Conservation (phyloP, 2,113 vertebrate genomes). For the Ctenomys sociabilis region DNA sequence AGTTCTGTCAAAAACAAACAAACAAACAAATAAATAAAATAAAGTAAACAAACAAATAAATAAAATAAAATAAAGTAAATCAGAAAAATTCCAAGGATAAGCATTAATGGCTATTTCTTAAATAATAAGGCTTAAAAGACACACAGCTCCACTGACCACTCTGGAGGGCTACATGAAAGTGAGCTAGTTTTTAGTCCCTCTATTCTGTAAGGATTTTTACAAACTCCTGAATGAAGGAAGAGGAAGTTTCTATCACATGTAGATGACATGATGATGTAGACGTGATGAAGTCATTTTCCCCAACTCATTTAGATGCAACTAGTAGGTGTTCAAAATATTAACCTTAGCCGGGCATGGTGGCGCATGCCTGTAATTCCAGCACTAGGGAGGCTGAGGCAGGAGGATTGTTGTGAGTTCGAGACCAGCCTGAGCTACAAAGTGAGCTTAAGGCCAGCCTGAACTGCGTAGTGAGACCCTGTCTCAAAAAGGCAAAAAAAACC, state of each 20-base stretch:
- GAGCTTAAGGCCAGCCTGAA: no score
- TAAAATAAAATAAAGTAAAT: slow-evolving; percentile 46
- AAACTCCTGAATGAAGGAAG: slow-evolving; percentile 44
- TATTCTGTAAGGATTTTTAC: background rate
- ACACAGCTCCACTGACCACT: background rate
- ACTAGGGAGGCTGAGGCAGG: no score
- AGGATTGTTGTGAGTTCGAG: no score
- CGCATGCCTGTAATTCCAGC: no score
- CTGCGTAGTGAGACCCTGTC: no score
- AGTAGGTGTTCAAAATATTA: slow-evolving; percentile 59
- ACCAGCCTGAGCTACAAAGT: no score
- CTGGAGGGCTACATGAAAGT: background rate
- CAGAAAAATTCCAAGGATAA: slow-evolving; percentile 55
- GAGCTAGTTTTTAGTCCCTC: background rate
- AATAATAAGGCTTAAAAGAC: slow-evolving; percentile 50
- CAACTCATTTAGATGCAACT: slow-evolving; percentile 52
- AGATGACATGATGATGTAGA: background rate
- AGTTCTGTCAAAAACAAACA: no score
- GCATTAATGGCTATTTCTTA: slow-evolving; percentile 59
- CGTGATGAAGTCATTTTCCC: background rate
- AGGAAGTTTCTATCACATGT: slow-evolving; percentile 2
- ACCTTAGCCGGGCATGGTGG: no score
- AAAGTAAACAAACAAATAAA: no score
- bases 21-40: no score
- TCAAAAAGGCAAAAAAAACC: no score